Evolutionary conservation across 1,140 invertebrate genomes (phyloP).

Genomic region (Onthophagus taurus): DNA sequence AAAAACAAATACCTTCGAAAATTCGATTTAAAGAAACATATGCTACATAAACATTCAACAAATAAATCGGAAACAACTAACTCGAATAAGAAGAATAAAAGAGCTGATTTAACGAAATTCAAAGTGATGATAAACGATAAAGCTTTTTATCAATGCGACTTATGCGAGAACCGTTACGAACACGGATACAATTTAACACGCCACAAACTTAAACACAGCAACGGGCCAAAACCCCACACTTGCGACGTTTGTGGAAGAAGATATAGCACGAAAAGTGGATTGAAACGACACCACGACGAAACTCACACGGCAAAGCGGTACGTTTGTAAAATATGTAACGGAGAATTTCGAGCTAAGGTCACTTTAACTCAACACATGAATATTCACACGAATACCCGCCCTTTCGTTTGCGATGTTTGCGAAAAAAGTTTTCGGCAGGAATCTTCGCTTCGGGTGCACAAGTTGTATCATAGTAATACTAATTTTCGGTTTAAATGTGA

Average conservation of each 20-base stretch:
- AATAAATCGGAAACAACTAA: conserved; percentile 1
- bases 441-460: conserved; percentile 75
- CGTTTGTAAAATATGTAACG: conserved; percentile 35
- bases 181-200: conserved; percentile 42
- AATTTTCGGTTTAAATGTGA: conserved; percentile 73
- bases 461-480: conserved; percentile 93
- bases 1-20: conserved; percentile 29
- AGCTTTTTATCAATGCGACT: conserved; percentile 37
- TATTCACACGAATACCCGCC: conserved; percentile 52
- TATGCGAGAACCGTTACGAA: conserved; percentile 40
- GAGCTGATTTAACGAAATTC: conserved; percentile 18
- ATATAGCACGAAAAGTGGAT: conserved; percentile 30
- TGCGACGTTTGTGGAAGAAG: conserved; percentile 47
- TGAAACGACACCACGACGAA: conserved; percentile 28
- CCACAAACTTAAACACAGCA: conserved; percentile 41
- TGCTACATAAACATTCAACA: conserved; percentile 26
- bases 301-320: conserved; percentile 37
- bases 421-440: conserved; percentile 34
- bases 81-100: conserved; percentile 5
- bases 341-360: conserved; percentile 42
- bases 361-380: conserved; percentile 53
- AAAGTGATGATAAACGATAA: conserved; percentile 22
- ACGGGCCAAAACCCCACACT: conserved; percentile 38
- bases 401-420: conserved; percentile 54
- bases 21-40: conserved; percentile 28